A percentile compares a stretch with the other conserved stretches of the same genome.
phyloP scores from a whole-genome alignment of 2,888 invertebrate species.

The Pseudeuparius sepicola region DNA sequence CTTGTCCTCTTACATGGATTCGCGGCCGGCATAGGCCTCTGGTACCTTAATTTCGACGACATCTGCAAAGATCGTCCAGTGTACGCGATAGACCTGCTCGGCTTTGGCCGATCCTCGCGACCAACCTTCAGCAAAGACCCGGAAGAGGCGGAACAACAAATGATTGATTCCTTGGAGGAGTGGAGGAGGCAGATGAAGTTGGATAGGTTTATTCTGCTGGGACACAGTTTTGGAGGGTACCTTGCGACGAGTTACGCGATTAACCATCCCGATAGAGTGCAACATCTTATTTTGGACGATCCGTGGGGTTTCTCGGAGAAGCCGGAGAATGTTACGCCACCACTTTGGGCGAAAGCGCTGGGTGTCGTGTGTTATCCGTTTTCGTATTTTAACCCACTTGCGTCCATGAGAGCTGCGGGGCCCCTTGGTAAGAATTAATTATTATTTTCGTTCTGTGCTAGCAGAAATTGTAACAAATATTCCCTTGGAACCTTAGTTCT shows the following conservation, averaged over 20 bases:
- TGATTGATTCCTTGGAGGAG: conserved; percentile 87
- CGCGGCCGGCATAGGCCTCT: conserved; percentile 84
- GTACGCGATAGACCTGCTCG: conserved; percentile 72
- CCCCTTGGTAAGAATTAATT: conserved; percentile 63
- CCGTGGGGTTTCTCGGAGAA: conserved; percentile 68
- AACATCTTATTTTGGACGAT: conserved; percentile 87
- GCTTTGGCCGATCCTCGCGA: conserved; percentile 89
- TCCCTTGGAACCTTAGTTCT: too few species aligned
- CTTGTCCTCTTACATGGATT: conserved; percentile 87
- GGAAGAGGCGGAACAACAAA: conserved; percentile 69
- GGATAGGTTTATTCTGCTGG: conserved; percentile 74
- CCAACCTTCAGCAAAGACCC: conserved; percentile 73
- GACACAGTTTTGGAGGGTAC: conserved; percentile 90
- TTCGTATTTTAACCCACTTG: conserved; percentile 71
- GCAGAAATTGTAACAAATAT: too few species aligned
- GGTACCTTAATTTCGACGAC: conserved; percentile 82
- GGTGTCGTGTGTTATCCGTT: conserved; percentile 62
- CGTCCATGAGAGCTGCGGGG: conserved; percentile 81
- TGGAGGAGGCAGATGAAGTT: conserved; percentile 85
- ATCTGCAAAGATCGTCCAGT: conserved; percentile 70
- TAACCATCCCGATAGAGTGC: conserved; percentile 67
- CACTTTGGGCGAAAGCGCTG: conserved; percentile 78
- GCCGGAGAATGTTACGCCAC: conserved; percentile 49
- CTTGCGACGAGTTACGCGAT: conserved; percentile 79
- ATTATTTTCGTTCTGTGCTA: too few species aligned